A percentile compares a stretch with the other conserved stretches of the same genome.
Evolutionary conservation across 2,797 vertebrate genomes (phyloP).

Genomic region (Melanotaenia boesemani): DNA sequence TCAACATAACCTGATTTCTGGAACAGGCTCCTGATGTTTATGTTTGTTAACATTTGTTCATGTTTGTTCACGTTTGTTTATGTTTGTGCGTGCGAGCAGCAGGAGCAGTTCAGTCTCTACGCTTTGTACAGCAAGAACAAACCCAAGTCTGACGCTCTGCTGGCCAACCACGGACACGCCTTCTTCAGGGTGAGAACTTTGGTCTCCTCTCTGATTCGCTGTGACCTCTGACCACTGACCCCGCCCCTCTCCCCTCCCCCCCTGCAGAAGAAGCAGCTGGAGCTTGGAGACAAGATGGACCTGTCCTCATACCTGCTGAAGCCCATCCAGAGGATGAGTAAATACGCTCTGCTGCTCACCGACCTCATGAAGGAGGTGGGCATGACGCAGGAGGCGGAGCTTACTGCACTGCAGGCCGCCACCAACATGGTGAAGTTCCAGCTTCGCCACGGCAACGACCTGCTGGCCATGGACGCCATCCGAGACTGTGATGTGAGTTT

Average conservation of each 20-base stretch:
- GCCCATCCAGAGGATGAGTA: constrained; percentile 88
- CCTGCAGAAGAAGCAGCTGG: constrained; percentile 79
- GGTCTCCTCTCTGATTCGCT: not conserved
- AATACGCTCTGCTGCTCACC: constrained; percentile 86
- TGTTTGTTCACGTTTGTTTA: not conserved
- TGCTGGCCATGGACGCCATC: constrained; percentile 89
- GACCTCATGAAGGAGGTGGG: constrained; percentile 86
- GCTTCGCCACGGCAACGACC: constrained; percentile 88
- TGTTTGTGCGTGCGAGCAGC: constrained; percentile 75
- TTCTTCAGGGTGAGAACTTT: constrained; percentile 92
- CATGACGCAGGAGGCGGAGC: constrained; percentile 81
- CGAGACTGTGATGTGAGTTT: constrained; percentile 83
- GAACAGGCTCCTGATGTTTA: too few relatives aligned
- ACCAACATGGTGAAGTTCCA: constrained; percentile 87
- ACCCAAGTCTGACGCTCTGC: constrained; percentile 90
- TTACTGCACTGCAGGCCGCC: constrained; percentile 73
- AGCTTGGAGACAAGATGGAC: constrained; percentile 87
- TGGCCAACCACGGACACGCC: constrained; percentile 89
- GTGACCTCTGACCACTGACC: not conserved
- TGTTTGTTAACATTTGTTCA: too few relatives aligned
- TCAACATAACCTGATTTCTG: too few relatives aligned
- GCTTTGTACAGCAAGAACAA: constrained; percentile 98
- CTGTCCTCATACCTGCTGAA: constrained; percentile 89
- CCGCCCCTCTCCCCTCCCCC: not conserved
- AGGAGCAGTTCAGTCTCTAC: constrained; percentile 94